Base-by-base conservation (phyloP, 1,140 invertebrate species). In the Diprion similis region DNA sequence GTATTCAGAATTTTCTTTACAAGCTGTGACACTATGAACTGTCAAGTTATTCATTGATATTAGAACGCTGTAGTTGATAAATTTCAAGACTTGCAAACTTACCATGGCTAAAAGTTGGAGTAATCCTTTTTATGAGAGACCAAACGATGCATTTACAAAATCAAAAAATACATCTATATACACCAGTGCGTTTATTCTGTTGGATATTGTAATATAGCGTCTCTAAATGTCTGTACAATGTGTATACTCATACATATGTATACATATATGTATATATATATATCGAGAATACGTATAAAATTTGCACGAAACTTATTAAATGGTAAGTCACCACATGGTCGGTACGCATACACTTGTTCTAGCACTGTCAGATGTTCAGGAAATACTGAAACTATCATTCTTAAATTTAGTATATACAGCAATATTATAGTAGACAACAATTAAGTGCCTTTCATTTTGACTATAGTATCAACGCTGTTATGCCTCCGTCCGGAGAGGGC, bases 331-430 rank as follows among this genome's bases (percentile, higher is more conserved):
- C 78, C 83, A 74, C 83, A 80, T 84, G 82, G 80, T 81, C 80
- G 76, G 68, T 70, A 76, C 79, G 68, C 66, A 18, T 68, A 77
- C 75, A 76, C 78, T 84, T 81, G 83, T 85, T 37, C 84, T 88
- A 86, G 79, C 86, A 82, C 86, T 88, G 85, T 86, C 87, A 88
- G 83, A 81, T 82, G 86, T 87, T 88, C 87, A 86, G 84, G 84
- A 88, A 88, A 87, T 83, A 88, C 87, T 88, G 86, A 85, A 84
- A 86, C 84, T 86, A 86, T 86, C 83, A 83, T 86, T 86, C 83
- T 84, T 78, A 83, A 84, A 84, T 86, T 84, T 82, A 84, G 84
- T 84, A 82, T 78, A 80, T 81, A 71, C 71, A 45, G 78, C 80
- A 80, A 85, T 82, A 81, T 82, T 84, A 83, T 84, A 37, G 24